Conservation (phyloP, 1,140 invertebrate species). For the Anastatus disparis region DNA sequence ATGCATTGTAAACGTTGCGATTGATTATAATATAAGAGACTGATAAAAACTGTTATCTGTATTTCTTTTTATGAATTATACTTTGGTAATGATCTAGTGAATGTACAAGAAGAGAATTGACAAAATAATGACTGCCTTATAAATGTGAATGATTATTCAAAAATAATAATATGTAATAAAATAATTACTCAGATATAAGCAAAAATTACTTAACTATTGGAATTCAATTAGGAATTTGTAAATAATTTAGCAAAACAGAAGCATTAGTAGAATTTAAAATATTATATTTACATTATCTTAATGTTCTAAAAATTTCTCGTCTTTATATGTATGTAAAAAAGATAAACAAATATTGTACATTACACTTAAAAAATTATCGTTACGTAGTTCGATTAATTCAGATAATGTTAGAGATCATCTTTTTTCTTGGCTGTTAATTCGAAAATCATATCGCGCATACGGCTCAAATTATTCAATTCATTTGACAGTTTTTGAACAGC, state of each 20-base stretch:
- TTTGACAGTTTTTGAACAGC: conserved; percentile 47
- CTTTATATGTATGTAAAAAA: background rate
- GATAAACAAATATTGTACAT: background rate
- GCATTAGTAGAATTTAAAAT: background rate
- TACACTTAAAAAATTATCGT: background rate
- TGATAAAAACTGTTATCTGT: too few species aligned
- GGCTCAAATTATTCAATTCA: conserved; percentile 54
- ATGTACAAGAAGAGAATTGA: too few species aligned
- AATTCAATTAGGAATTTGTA: background rate
- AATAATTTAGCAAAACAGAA: background rate
- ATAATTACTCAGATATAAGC: too few species aligned
- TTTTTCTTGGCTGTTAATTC: conserved; percentile 59
- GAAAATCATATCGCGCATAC: conserved; percentile 61
- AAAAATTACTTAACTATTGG: background rate
- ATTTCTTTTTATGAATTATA: too few species aligned
- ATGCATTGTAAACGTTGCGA: too few species aligned
- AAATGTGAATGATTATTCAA: too few species aligned
- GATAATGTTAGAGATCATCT: conserved; percentile 42
- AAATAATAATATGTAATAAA: too few species aligned
- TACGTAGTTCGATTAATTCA: background rate
- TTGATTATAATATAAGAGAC: too few species aligned
- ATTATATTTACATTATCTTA: conserved; percentile 27
- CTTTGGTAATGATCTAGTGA: too few species aligned
- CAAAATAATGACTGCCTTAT: too few species aligned
- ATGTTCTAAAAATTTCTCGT: conserved; percentile 5